A percentile compares a stretch with the other conserved stretches of the same genome.
phyloP scores from a whole-genome alignment of 2,797 vertebrate genomes.

The Bucorvus abyssinicus region DNA sequence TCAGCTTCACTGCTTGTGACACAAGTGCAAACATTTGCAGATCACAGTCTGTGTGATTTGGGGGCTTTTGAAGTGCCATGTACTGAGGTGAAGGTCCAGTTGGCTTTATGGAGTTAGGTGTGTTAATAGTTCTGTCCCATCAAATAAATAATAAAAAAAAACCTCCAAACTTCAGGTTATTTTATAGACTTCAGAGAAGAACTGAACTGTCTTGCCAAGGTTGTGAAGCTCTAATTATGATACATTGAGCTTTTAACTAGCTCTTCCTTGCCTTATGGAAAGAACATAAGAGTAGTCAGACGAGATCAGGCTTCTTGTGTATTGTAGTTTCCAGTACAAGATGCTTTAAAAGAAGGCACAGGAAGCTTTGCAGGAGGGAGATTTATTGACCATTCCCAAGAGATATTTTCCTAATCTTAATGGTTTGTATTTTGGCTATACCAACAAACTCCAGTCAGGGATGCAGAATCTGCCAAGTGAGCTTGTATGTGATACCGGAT shows the following conservation, averaged over 20 bases:
- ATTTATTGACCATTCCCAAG: background rate
- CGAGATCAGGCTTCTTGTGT: background rate
- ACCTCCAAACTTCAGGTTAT: background rate
- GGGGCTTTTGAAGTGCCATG: background rate
- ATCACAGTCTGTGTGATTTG: background rate
- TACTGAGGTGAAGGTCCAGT: background rate
- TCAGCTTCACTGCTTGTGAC: background rate
- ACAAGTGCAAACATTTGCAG: background rate
- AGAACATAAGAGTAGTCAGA: background rate
- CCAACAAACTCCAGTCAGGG: background rate
- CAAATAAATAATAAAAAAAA: background rate
- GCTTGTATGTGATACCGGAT: background rate
- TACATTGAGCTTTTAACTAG: background rate
- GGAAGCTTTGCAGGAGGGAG: background rate
- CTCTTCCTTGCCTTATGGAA: background rate
- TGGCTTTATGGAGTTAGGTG: background rate
- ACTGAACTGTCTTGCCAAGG: background rate
- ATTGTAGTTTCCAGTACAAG: background rate
- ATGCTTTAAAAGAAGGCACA: background rate
- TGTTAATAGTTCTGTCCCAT: background rate
- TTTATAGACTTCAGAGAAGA: background rate
- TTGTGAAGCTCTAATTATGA: background rate
- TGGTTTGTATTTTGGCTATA: background rate
- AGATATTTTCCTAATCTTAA: background rate
- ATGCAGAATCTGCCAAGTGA: background rate